These are phyloP conservation scores for Rhamphomyia laevipes DNA, from an alignment of 2,888 invertebrate genomes.

Conservation along the genomic window DNA sequence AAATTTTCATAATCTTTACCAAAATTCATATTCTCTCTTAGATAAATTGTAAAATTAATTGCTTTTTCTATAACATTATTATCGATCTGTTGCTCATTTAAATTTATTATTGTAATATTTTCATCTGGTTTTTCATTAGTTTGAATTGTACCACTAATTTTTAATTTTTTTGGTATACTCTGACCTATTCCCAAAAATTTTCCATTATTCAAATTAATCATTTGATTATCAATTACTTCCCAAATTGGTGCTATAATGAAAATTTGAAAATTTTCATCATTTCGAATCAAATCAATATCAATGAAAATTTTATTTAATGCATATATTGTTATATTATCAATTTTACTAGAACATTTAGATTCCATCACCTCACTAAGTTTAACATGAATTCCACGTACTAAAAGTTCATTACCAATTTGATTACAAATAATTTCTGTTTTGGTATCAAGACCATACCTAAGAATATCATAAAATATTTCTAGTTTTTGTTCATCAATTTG, in stretches of 20 bases:
- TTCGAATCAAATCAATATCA: not conserved
- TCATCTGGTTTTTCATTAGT: not conserved
- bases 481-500: not conserved
- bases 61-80: too few relatives aligned
- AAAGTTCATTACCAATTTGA: not conserved
- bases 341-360: not conserved
- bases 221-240: not conserved
- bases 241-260: conserved; percentile 7
- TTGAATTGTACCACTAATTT: not conserved
- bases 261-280: not conserved
- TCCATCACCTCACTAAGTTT: not conserved
- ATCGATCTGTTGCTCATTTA: too few relatives aligned
- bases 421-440: not conserved
- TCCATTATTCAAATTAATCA: conserved; percentile 7
- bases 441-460: too few relatives aligned
- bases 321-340: not conserved
- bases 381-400: not conserved
- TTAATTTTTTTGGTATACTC: not conserved
- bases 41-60: too few relatives aligned
- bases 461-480: too few relatives aligned
- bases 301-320: conserved; percentile 8
- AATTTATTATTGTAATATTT: too few relatives aligned
- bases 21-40: too few relatives aligned
- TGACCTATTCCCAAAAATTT: conserved; percentile 8
- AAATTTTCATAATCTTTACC: too few relatives aligned